Base-by-base conservation (phyloP, 2,888 invertebrate genomes). In the Smittia aterrima region DNA sequence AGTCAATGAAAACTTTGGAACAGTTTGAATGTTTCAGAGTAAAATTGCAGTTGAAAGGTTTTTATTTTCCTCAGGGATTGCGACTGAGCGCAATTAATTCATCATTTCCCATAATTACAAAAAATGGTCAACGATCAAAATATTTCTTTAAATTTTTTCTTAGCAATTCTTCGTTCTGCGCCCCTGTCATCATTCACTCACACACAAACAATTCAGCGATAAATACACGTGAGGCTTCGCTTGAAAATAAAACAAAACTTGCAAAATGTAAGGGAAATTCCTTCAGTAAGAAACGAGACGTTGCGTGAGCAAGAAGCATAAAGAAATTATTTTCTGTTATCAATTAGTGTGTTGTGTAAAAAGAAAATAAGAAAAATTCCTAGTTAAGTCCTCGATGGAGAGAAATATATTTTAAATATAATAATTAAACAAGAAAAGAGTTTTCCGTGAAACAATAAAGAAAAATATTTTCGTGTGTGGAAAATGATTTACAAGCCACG, bases 241-340 rank as follows among this genome's bases (percentile, higher is more conserved):
- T 62, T 72, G 54, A 72, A 72, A 72, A 72, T 32, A 58, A 72
- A 72, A 72, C 32, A 16, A 72, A 72, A 72, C 18, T 62, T 54
- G 58, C 62, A 32, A 72, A 62, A 40, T 20, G 62, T 72, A 40
- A 70, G 47, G 72, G 25, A 72, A 72, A 54, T 70, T 70, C 53
- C 47, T 54, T 54, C 53, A 72, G 72, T 72, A 58, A 62, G 62
- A 72, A 72, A 32, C 27, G 72, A 72, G 54, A n/a, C 54, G 32
- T 40, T 32, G 72, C 38, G 62, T 16, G n/a, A 38, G 22, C 62
- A 40, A 72, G 72, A 72, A 58, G 72, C 54, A 32, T 62, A 20
- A 32, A 27, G 62, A 54, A 64, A 58, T 72, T 72, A 16, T 72
- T 72, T 72, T 72, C 54, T 72, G 72, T 72, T 72, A 72, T 72